phyloP scores from a whole-genome alignment of 2,113 vertebrate species.

The Megalops atlanticus region DNA sequence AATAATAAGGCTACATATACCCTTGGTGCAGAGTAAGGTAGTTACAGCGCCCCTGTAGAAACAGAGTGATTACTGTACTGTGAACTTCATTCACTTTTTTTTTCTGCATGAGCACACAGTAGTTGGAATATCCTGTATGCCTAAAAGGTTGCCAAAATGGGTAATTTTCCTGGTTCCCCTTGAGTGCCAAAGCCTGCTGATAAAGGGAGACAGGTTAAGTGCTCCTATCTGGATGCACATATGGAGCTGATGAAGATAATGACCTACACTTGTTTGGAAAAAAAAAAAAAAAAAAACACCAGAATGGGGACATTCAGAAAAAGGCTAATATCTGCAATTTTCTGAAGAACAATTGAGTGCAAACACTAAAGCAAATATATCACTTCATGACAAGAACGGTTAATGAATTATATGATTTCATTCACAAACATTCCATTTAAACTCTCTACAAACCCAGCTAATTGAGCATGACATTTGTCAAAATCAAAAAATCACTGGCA shows the following conservation, averaged over 20 bases:
- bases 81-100: constrained; percentile 8
- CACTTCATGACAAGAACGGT: background rate
- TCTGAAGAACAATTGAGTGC: background rate
- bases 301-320: constrained; percentile 16
- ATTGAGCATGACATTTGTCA: background rate
- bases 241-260: constrained; percentile 30
- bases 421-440: background rate
- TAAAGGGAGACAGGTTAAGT: constrained; percentile 30
- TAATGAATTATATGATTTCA: background rate
- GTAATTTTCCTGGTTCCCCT: constrained; percentile 16
- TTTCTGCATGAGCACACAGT: background rate
- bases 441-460: background rate
- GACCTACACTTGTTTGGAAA: constrained; percentile 14
- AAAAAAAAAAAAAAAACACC: constrained; percentile 14
- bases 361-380: background rate
- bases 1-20: too few species aligned
- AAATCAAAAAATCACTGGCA: background rate
- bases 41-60: too few species aligned
- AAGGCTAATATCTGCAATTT: background rate
- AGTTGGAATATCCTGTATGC: background rate
- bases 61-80: background rate
- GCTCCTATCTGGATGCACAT: constrained; percentile 28
- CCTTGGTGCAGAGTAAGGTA: too few species aligned
- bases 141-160: constrained; percentile 24
- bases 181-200: constrained; percentile 25